These are phyloP conservation scores for Muntiacus reevesi DNA, from an alignment of 2,113 vertebrate species.

Conservation along the genomic window DNA sequence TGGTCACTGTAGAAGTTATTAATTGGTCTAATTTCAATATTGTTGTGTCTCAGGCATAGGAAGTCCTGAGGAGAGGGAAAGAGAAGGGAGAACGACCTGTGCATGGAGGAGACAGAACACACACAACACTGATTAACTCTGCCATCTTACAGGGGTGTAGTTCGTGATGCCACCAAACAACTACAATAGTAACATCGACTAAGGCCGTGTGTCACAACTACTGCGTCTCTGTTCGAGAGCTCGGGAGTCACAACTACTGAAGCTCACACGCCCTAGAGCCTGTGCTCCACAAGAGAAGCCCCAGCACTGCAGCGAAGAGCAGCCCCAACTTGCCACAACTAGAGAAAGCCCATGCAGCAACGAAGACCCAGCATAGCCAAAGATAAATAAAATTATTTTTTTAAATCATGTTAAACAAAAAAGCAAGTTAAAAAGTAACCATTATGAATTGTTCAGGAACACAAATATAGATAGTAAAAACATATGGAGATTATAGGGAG, in stretches of 20 bases:
- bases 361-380: background rate
- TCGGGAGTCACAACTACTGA: background rate
- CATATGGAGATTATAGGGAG: background rate
- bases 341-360: background rate
- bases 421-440: background rate
- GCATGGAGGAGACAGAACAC: background rate
- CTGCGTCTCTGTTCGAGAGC: background rate
- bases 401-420: background rate
- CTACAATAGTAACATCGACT: background rate
- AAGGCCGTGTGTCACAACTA: background rate
- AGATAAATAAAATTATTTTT: background rate
- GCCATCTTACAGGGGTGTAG: background rate
- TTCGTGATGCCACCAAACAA: background rate
- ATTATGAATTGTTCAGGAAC: background rate
- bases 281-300: background rate
- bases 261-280: background rate
- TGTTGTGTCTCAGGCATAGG: background rate
- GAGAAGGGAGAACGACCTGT: background rate
- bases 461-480: conserved; percentile 4
- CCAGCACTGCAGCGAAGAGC: background rate
- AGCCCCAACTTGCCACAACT: background rate
- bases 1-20: background rate
- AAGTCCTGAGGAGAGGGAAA: background rate
- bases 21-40: background rate
- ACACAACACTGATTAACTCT: background rate